A percentile compares a stretch with the other conserved stretches of the same genome.
Conservation (phyloP, 2,888 invertebrate species). For the Philopedon plagiatum region DNA sequence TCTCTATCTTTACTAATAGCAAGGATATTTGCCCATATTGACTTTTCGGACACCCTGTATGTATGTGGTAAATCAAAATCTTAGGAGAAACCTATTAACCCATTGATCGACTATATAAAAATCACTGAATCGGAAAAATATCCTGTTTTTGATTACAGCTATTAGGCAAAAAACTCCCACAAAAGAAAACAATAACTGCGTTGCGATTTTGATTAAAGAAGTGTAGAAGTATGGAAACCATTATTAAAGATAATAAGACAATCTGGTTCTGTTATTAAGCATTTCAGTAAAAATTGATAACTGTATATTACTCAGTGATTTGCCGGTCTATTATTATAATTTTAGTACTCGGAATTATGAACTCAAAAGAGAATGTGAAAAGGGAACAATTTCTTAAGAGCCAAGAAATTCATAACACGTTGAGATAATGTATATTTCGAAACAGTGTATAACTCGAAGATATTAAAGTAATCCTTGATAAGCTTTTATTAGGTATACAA, state of each 20-base stretch:
- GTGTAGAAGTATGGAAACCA: not conserved
- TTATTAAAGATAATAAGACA: conserved; percentile 13
- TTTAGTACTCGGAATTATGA: conserved; percentile 22
- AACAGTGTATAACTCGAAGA: too few species aligned
- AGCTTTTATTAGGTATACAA: too few species aligned
- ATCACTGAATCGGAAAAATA: too few species aligned
- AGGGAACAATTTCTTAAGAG: not conserved
- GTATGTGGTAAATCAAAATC: too few species aligned
- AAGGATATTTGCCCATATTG: too few species aligned
- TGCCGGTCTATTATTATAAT: conserved; percentile 21
- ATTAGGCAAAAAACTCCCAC: not conserved
- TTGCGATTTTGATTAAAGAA: conserved; percentile 15
- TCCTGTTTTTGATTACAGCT: too few species aligned
- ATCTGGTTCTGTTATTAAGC: conserved; percentile 4
- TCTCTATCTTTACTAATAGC: too few species aligned
- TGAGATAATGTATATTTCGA: too few species aligned
- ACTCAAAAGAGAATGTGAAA: conserved; percentile 6
- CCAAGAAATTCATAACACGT: not conserved
- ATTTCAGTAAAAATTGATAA: conserved; percentile 10
- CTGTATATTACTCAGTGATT: conserved; percentile 16
- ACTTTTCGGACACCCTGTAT: too few species aligned
- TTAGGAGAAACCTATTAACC: too few species aligned
- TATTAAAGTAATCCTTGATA: too few species aligned
- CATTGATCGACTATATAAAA: too few species aligned
- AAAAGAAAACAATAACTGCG: conserved; percentile 7